These are phyloP conservation scores for Bicyclus anynana DNA, from an alignment of 1,140 invertebrate species.

Conservation along the genomic window DNA sequence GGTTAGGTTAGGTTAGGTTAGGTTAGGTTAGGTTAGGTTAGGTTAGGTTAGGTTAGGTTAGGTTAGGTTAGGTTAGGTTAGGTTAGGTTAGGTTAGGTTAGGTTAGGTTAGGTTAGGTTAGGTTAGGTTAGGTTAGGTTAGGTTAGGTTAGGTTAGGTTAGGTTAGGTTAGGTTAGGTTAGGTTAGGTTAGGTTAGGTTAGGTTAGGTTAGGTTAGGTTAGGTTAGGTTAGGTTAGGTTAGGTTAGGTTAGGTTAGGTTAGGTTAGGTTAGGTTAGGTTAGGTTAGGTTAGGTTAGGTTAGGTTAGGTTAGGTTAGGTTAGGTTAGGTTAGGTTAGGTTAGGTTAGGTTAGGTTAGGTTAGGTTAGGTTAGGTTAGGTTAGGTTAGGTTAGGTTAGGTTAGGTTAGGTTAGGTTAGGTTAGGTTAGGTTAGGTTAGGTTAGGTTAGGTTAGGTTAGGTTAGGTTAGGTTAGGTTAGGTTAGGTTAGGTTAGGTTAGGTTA, in stretches of 20 bases:
- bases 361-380: constrained; percentile 2
- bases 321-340: constrained; percentile 2
- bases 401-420: constrained; percentile 2
- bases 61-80: no score
- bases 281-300: constrained; percentile 2
- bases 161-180: no score
- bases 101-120: no score
- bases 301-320: constrained; percentile 2
- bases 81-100: no score
- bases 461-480: constrained; percentile 2
- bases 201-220: constrained; percentile 2
- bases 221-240: constrained; percentile 2
- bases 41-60: no score
- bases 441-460: constrained; percentile 2
- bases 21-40: no score
- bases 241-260: constrained; percentile 2
- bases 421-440: constrained; percentile 2
- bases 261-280: constrained; percentile 2
- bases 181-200: constrained; percentile 2
- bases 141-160: no score
- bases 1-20: no score
- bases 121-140: no score
- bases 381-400: constrained; percentile 2
- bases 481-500: constrained; percentile 2
- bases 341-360: constrained; percentile 2